Percentiles rank a stretch among this genome's conserved stretches.
phyloP scores from a whole-genome alignment of 2,797 vertebrate species.

The Heteromormyrus szaboi region DNA sequence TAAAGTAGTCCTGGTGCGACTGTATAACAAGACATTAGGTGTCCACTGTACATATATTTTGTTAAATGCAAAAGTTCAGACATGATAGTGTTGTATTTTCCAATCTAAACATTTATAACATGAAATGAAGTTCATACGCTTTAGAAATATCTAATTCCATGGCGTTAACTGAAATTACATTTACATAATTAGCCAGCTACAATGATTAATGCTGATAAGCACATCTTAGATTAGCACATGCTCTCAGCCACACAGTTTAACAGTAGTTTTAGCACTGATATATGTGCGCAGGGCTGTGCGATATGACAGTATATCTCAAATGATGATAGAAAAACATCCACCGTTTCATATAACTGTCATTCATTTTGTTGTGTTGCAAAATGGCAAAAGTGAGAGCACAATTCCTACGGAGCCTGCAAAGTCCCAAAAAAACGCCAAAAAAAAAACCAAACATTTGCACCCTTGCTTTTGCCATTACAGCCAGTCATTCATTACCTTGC shows the following conservation, averaged over 20 bases:
- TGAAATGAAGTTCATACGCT: not conserved
- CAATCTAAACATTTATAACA: not conserved
- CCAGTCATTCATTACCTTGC: not conserved
- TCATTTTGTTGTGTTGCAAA: not conserved
- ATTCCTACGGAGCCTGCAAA: not conserved
- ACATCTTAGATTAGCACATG: not conserved
- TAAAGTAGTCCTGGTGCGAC: not conserved
- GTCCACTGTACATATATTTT: not conserved
- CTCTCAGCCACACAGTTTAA: not conserved
- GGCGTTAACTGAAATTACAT: not conserved
- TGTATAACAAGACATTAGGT: not conserved
- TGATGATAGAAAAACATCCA: not conserved
- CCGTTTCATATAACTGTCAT: not conserved
- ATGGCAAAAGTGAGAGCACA: not conserved
- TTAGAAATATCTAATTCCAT: not conserved
- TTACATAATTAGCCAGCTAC: not conserved
- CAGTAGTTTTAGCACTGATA: not conserved
- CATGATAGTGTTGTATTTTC: not conserved
- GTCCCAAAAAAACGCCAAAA: not conserved
- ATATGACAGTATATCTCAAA: not conserved
- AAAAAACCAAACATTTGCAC: too few species aligned
- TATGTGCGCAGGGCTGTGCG: not conserved
- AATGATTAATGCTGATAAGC: not conserved
- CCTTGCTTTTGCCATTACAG: not conserved
- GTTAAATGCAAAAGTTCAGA: not conserved